phyloP scores from a whole-genome alignment of 2,797 vertebrate species.

The Brotogeris chrysoptera region DNA sequence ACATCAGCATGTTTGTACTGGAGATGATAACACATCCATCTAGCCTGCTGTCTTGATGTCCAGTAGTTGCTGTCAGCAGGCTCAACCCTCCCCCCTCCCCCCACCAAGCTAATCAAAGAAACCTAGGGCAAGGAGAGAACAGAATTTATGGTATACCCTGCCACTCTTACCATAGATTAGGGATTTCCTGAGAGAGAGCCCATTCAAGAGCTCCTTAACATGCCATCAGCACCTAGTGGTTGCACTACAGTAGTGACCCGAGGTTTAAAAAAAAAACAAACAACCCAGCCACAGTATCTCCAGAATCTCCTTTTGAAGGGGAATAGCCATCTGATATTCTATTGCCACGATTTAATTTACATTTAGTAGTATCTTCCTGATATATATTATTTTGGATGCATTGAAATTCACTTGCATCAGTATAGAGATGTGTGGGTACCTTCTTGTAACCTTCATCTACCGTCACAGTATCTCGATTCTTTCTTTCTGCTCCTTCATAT shows the following conservation, averaged over 20 bases:
- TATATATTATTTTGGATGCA: not conserved
- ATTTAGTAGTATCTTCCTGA: not conserved
- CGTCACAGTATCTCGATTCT: not conserved
- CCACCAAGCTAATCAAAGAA: not conserved
- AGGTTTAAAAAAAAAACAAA: not conserved
- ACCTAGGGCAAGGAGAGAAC: not conserved
- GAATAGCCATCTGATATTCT: not conserved
- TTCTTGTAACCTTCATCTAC: not conserved
- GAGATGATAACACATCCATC: not conserved
- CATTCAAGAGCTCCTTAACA: not conserved
- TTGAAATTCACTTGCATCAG: not conserved
- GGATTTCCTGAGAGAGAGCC: not conserved
- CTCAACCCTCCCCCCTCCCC: not conserved
- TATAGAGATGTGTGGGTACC: not conserved
- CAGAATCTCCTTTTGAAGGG: not conserved
- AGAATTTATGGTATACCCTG: not conserved
- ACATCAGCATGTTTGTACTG: not conserved
- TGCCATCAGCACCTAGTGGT: not conserved
- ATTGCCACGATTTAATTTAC: not conserved
- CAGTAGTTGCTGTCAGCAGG: not conserved
- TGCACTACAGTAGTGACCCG: not conserved
- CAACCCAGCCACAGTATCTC: not conserved
- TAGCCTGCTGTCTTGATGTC: fast-evolving
- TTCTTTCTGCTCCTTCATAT: not conserved
- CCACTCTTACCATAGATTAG: not conserved